These are phyloP conservation scores for Cantharis nigra DNA, from an alignment of 2,888 invertebrate genomes.

Conservation along the genomic window DNA sequence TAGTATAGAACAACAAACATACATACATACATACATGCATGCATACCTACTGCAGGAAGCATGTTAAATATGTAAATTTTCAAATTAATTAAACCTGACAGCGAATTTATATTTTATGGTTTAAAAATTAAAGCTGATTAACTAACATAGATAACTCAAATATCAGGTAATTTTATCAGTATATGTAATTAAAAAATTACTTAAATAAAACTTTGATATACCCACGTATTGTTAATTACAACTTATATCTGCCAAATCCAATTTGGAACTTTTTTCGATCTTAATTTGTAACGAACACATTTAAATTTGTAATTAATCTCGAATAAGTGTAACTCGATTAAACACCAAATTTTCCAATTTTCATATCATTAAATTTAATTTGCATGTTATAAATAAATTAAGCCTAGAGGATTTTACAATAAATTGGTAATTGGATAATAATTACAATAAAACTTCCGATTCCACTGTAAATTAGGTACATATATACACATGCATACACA, in stretches of 20 bases:
- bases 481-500: neutral
- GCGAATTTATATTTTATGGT: neutral
- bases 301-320: neutral
- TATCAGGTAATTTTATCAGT: neutral
- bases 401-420: neutral
- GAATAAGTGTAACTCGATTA: neutral
- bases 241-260: neutral
- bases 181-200: neutral
- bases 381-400: neutral
- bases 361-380: neutral
- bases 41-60: neutral
- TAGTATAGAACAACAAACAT: neutral
- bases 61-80: slow-evolving; percentile 1
- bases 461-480: neutral
- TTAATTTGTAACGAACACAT: neutral
- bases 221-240: neutral
- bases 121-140: slow-evolving; percentile 1
- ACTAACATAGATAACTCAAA: neutral
- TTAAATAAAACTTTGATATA: neutral
- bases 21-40: too few relatives aligned
- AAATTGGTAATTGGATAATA: neutral
- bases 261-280: neutral
- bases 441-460: neutral
- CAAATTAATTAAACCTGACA: neutral
- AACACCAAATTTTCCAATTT: neutral